Percentiles rank a stretch among this genome's conserved stretches.
These are phyloP conservation scores for Asbolus verrucosus DNA, from an alignment of 1,140 invertebrate species.

Conservation along the genomic window DNA sequence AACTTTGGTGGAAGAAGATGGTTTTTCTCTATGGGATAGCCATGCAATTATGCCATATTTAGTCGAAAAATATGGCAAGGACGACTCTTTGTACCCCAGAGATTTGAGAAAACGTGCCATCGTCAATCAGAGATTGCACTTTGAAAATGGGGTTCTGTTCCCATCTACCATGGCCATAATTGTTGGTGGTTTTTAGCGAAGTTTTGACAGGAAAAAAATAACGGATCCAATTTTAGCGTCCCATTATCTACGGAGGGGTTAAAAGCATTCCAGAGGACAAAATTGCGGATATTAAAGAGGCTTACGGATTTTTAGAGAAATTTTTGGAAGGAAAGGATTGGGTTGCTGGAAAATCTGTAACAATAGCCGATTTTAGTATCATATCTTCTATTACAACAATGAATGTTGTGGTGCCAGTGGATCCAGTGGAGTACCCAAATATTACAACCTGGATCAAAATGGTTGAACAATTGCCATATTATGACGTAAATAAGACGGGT, in stretches of 20 bases:
- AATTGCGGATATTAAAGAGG: slow-evolving; percentile 33
- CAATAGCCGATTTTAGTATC: slow-evolving; percentile 57
- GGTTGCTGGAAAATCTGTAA: slow-evolving; percentile 50
- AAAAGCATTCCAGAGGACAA: slow-evolving; percentile 28
- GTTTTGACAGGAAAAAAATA: too few species aligned
- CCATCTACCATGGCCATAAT: not conserved
- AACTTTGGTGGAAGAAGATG: slow-evolving; percentile 73
- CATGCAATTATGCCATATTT: slow-evolving; percentile 72
- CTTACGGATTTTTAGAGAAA: slow-evolving; percentile 50
- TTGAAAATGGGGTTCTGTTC: slow-evolving; percentile 61
- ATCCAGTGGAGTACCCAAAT: slow-evolving; percentile 47
- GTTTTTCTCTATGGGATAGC: slow-evolving; percentile 71
- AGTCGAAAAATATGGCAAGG: slow-evolving; percentile 69
- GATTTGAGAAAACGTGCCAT: slow-evolving; percentile 68
- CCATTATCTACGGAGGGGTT: slow-evolving; percentile 47
- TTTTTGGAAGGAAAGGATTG: slow-evolving; percentile 49
- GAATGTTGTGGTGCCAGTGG: slow-evolving; percentile 44
- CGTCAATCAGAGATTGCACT: slow-evolving; percentile 68
- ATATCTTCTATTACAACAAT: slow-evolving; percentile 43
- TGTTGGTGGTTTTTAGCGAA: not conserved
- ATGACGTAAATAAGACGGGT: slow-evolving; percentile 13
- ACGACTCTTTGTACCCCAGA: slow-evolving; percentile 71
- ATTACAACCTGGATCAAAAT: slow-evolving; percentile 49
- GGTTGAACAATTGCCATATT: slow-evolving; percentile 43
- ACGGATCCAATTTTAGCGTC: slow-evolving; percentile 37